A percentile compares a stretch with the other conserved stretches of the same genome.
Evolutionary conservation across 2,797 vertebrate genomes (phyloP).

Genomic region (Tangara arthus): DNA sequence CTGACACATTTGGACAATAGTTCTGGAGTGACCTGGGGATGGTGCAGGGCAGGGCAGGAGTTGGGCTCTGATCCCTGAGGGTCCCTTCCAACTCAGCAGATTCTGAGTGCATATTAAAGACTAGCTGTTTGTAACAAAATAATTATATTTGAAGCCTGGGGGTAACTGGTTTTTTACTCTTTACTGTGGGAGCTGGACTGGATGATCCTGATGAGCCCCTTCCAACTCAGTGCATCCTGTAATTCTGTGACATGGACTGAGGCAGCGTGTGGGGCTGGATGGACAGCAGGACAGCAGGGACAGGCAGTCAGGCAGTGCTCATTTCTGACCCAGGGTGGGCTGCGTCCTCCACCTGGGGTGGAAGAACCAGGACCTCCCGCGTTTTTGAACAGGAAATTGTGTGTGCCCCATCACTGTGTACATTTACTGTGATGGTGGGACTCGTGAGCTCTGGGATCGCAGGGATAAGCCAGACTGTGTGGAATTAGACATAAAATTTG

Average conservation of each 20-base stretch:
- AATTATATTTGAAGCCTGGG: background rate
- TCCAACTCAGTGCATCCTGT: background rate
- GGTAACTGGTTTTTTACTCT: background rate
- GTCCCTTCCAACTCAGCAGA: background rate
- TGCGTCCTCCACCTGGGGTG: background rate
- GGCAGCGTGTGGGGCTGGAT: background rate
- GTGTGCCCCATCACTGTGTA: accelerated
- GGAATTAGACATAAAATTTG: background rate
- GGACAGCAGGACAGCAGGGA: accelerated
- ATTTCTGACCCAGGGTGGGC: background rate
- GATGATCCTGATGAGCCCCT: background rate
- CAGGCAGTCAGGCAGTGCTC: background rate
- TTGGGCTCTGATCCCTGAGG: background rate
- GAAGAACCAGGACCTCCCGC: background rate
- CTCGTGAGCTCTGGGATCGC: accelerated
- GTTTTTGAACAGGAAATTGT: background rate
- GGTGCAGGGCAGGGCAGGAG: background rate
- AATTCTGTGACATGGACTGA: background rate
- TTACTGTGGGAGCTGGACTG: background rate
- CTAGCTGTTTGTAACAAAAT: background rate
- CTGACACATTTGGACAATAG: no score
- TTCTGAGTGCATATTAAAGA: background rate
- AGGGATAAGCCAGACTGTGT: background rate
- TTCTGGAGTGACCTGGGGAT: background rate
- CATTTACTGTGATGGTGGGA: background rate